Percentiles rank a stretch among this genome's conserved stretches.
phyloP scores from a whole-genome alignment of 2,797 vertebrate genomes.

The Propithecus deckenii region DNA sequence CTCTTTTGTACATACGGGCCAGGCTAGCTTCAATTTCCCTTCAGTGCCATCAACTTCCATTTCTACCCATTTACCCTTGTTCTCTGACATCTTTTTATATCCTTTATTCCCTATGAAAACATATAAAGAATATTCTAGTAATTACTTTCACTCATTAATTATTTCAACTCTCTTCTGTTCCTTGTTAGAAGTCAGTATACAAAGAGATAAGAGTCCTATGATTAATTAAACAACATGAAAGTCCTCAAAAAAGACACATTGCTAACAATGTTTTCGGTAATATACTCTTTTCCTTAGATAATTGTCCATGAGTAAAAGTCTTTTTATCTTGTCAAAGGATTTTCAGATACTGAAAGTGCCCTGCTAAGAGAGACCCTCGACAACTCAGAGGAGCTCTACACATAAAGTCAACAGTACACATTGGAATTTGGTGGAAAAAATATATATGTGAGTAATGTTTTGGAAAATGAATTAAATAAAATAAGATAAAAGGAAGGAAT shows the following conservation, averaged over 20 bases:
- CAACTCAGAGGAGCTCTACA: neutral
- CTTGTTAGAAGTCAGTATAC: neutral
- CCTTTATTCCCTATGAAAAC: neutral
- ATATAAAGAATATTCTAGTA: neutral
- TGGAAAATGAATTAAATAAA: neutral
- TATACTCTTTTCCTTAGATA: neutral
- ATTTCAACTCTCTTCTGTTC: neutral
- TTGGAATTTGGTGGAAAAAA: neutral
- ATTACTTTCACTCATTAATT: neutral
- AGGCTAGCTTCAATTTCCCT: neutral
- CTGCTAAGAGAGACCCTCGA: neutral
- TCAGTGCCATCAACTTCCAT: rapidly evolving
- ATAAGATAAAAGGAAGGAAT: neutral
- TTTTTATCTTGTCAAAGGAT: neutral
- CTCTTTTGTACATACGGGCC: neutral
- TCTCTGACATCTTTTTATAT: neutral
- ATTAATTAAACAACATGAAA: neutral
- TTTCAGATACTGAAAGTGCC: neutral
- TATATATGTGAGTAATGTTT: neutral
- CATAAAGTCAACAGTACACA: neutral
- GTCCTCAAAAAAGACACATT: neutral
- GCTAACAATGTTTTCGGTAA: neutral
- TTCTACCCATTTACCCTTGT: neutral
- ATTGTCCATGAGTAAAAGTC: neutral
- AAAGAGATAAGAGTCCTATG: neutral